phyloP scores from a whole-genome alignment of 2,888 invertebrate species.

The Amblyjoppa proteus region DNA sequence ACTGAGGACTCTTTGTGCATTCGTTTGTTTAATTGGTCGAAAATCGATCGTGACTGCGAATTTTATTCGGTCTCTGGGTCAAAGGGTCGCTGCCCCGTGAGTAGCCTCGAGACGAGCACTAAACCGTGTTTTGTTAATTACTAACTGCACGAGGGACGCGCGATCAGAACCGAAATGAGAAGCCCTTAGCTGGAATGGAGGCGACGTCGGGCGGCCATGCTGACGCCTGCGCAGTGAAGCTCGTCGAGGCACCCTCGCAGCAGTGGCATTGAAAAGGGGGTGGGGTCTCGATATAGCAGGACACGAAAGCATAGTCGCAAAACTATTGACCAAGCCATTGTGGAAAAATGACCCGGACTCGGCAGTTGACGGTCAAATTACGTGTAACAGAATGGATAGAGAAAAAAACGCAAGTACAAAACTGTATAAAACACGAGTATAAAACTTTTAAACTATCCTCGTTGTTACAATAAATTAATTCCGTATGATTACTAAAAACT shows the following conservation, averaged over 20 bases:
- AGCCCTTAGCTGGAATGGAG: slow-evolving; percentile 74
- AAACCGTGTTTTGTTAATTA: slow-evolving; percentile 78
- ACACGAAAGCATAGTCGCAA: slow-evolving; percentile 62
- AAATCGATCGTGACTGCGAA: slow-evolving; percentile 40
- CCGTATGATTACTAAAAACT: background rate
- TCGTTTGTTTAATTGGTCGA: slow-evolving; percentile 12
- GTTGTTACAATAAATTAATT: background rate
- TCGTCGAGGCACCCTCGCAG: slow-evolving; percentile 73
- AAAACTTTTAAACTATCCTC: background rate
- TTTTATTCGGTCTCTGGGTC: slow-evolving; percentile 61
- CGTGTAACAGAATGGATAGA: background rate
- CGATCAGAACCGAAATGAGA: slow-evolving; percentile 62
- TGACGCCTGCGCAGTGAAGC: slow-evolving; percentile 81
- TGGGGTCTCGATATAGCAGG: slow-evolving; percentile 71
- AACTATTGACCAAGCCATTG: slow-evolving; percentile 73
- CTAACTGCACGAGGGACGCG: slow-evolving; percentile 72
- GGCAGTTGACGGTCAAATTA: slow-evolving; percentile 25
- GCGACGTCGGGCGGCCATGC: slow-evolving; percentile 81
- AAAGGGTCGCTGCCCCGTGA: slow-evolving; percentile 55
- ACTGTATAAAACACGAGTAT: too few relatives aligned
- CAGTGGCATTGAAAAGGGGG: slow-evolving; percentile 72
- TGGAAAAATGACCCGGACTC: slow-evolving; percentile 33
- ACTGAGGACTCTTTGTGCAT: background rate
- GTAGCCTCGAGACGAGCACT: slow-evolving; percentile 71
- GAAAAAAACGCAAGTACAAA: background rate